Evolutionary conservation across 1,140 invertebrate genomes (phyloP).

Genomic region (Rhyzopertha dominica): DNA sequence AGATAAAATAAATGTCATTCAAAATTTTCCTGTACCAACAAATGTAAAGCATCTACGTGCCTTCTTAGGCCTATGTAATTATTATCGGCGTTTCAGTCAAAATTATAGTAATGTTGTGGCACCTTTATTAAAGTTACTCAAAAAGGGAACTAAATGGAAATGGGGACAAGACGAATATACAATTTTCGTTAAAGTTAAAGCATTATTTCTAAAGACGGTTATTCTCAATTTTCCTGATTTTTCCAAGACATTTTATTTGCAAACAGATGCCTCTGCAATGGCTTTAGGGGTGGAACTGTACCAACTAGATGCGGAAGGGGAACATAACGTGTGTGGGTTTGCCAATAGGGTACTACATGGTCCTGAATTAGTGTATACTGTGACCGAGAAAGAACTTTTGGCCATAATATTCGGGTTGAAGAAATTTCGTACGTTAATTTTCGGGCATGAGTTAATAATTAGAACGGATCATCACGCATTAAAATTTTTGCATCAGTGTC

Average conservation of each 20-base stretch:
- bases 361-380: constrained; percentile 1
- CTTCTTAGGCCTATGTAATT: constrained; percentile 8
- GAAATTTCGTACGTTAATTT: too few species aligned
- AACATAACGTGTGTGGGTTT: not conserved
- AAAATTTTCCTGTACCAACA: not conserved
- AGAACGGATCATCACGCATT: too few species aligned
- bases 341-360: not conserved
- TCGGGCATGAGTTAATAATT: too few species aligned
- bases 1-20: not conserved
- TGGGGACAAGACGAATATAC: not conserved
- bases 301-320: constrained; percentile 3
- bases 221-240: not conserved
- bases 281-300: not conserved
- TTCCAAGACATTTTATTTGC: not conserved
- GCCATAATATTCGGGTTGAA: too few species aligned
- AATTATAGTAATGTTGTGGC: not conserved
- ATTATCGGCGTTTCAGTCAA: not conserved
- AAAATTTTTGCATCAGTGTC: too few species aligned
- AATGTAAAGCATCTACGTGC: constrained; percentile 1
- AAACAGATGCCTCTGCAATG: not conserved
- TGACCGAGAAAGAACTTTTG: constrained; percentile 11
- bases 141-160: constrained; percentile 4
- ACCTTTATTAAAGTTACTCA: not conserved
- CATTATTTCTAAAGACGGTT: not conserved
- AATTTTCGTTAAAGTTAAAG: not conserved